These are phyloP conservation scores for Eurosta solidaginis DNA, from an alignment of 1,140 invertebrate species.

Conservation along the genomic window DNA sequence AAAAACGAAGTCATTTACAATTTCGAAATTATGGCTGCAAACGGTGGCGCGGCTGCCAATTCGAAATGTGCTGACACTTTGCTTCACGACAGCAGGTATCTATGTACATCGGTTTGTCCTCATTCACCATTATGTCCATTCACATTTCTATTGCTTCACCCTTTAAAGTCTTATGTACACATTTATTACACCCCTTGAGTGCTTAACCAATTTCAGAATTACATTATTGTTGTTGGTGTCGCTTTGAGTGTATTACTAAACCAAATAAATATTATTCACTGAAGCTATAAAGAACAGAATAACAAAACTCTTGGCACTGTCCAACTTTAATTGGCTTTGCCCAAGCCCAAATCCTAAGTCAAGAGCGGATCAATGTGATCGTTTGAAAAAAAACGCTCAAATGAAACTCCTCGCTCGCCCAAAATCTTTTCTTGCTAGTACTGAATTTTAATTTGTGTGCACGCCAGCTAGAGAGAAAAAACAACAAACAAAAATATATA, in stretches of 20 bases:
- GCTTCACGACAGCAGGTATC: too few species aligned
- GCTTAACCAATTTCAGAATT: slow-evolving; percentile 2
- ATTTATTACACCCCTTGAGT: neutral
- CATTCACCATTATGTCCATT: too few species aligned
- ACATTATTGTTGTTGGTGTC: neutral
- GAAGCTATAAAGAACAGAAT: too few species aligned
- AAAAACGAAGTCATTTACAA: too few species aligned
- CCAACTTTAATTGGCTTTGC: neutral
- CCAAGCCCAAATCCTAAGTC: neutral
- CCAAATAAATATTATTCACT: too few species aligned
- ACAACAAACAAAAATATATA: neutral
- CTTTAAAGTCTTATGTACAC: too few species aligned
- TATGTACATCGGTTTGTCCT: too few species aligned
- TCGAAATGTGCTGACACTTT: too few species aligned
- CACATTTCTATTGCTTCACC: too few species aligned
- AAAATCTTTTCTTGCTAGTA: too few species aligned
- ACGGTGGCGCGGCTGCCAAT: too few species aligned
- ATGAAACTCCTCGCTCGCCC: neutral
- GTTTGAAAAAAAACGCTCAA: neutral
- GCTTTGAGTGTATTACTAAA: neutral
- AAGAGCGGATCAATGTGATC: neutral
- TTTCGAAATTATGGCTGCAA: too few species aligned
- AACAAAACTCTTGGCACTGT: neutral
- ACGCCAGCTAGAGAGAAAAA: neutral
- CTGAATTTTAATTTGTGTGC: neutral